A percentile compares a stretch with the other conserved stretches of the same genome.
Evolutionary conservation across 1,140 invertebrate species (phyloP).

Genomic region (Eurosta solidaginis): DNA sequence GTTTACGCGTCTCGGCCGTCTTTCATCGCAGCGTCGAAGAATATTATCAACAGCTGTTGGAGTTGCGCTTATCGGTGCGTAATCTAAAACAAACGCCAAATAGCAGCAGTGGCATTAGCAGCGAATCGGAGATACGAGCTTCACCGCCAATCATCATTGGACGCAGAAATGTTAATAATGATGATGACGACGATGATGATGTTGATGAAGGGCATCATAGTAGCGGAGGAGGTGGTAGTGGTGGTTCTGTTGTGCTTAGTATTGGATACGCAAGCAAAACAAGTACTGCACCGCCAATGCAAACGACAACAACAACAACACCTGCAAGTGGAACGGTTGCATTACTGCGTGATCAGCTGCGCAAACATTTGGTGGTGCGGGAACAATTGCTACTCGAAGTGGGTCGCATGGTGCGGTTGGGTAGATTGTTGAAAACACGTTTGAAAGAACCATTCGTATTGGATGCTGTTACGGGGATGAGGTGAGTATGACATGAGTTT

Average conservation of each 20-base stretch:
- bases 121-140: slow-evolving; percentile 37
- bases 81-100: slow-evolving; percentile 41
- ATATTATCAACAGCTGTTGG: slow-evolving; percentile 66
- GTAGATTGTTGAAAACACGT: slow-evolving; percentile 70
- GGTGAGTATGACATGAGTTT: slow-evolving; percentile 40
- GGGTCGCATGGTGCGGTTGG: slow-evolving; percentile 73
- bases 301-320: not conserved
- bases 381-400: slow-evolving; percentile 75
- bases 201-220: not conserved
- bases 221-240: not conserved
- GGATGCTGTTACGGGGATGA: slow-evolving; percentile 52
- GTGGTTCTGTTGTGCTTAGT: not conserved
- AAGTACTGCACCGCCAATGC: not conserved
- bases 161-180: not conserved
- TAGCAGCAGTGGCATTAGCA: slow-evolving; percentile 55
- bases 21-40: slow-evolving; percentile 78
- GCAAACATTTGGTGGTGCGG: slow-evolving; percentile 66
- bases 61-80: slow-evolving; percentile 64
- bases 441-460: slow-evolving; percentile 68
- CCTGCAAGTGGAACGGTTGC: not conserved
- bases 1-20: slow-evolving; percentile 75
- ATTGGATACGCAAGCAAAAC: not conserved
- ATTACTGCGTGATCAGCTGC: slow-evolving; percentile 46
- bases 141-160: slow-evolving; percentile 18
- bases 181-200: not conserved